Percentiles rank a stretch among this genome's conserved stretches.
These are phyloP conservation scores for Eucidaris tribuloides DNA, from an alignment of 35 echinoderm and acorn worm species.

Conservation along the genomic window DNA sequence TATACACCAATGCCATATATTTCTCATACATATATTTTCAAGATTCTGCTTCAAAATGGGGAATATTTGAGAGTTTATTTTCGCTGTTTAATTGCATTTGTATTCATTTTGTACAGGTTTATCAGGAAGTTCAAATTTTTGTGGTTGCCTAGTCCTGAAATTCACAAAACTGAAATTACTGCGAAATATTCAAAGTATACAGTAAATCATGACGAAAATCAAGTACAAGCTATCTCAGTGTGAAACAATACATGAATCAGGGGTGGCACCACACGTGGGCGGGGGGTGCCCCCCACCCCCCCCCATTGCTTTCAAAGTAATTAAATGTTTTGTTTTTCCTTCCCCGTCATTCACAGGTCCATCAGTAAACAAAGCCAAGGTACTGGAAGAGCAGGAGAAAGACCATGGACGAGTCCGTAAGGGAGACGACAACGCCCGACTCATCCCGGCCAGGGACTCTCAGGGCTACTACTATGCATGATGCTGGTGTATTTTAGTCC, in stretches of 20 bases:
- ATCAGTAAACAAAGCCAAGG: slow-evolving; percentile 45
- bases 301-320: neutral
- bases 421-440: neutral
- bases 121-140: too few relatives aligned
- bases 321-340: neutral
- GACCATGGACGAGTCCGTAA: neutral
- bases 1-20: too few relatives aligned
- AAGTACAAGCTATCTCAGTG: neutral
- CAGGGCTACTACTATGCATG: slow-evolving; percentile 42
- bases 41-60: too few relatives aligned
- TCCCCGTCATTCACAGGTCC: slow-evolving; percentile 30
- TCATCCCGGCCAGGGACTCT: slow-evolving; percentile 17
- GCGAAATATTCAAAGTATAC: too few relatives aligned
- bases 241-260: neutral
- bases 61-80: too few relatives aligned
- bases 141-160: too few relatives aligned
- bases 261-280: neutral
- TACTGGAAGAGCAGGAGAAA: slow-evolving; percentile 53
- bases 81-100: too few relatives aligned
- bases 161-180: too few relatives aligned
- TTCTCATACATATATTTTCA: too few relatives aligned
- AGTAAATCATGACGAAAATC: neutral
- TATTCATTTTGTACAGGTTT: too few relatives aligned
- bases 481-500: neutral
- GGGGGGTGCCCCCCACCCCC: too few relatives aligned